Percentiles rank a stretch among this genome's conserved stretches.
Evolutionary conservation across 1,140 invertebrate species (phyloP).

Genomic region (Nephotettix cincticeps): DNA sequence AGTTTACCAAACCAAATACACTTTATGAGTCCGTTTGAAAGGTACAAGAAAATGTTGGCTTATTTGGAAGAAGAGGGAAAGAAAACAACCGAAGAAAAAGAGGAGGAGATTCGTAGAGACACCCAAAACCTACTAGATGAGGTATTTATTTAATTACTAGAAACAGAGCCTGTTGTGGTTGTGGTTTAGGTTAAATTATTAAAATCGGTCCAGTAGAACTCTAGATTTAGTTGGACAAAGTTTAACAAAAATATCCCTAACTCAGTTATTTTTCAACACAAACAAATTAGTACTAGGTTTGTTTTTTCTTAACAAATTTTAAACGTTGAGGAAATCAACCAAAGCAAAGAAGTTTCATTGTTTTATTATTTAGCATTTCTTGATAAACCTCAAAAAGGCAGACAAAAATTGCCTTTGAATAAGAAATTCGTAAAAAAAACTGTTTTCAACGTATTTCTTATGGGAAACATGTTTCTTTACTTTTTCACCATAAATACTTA

Average conservation of each 20-base stretch:
- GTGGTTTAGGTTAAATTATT: too few species aligned
- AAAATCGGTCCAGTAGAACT: too few species aligned
- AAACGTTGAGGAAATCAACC: neutral
- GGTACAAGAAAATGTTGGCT: constrained; percentile 32
- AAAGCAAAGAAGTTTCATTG: neutral
- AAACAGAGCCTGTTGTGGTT: too few species aligned
- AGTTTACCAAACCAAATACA: constrained; percentile 25
- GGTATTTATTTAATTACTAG: too few species aligned
- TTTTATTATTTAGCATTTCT: too few species aligned
- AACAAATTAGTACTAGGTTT: neutral
- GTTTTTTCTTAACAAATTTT: neutral
- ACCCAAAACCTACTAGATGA: neutral
- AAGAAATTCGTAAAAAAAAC: too few species aligned
- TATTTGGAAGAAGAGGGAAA: constrained; percentile 25
- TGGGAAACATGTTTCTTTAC: too few species aligned
- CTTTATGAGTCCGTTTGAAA: constrained; percentile 32
- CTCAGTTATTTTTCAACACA: neutral
- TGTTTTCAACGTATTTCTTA: too few species aligned
- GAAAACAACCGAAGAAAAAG: constrained; percentile 23
- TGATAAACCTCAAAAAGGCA: too few species aligned
- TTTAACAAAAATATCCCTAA: neutral
- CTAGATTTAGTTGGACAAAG: neutral
- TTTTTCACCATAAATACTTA: too few species aligned
- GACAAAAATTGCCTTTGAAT: too few species aligned
- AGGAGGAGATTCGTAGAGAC: constrained; percentile 20